Percentiles rank a stretch among this genome's conserved stretches.
Evolutionary conservation across 2,888 invertebrate species (phyloP).

Genomic region (Papilio elwesi): DNA sequence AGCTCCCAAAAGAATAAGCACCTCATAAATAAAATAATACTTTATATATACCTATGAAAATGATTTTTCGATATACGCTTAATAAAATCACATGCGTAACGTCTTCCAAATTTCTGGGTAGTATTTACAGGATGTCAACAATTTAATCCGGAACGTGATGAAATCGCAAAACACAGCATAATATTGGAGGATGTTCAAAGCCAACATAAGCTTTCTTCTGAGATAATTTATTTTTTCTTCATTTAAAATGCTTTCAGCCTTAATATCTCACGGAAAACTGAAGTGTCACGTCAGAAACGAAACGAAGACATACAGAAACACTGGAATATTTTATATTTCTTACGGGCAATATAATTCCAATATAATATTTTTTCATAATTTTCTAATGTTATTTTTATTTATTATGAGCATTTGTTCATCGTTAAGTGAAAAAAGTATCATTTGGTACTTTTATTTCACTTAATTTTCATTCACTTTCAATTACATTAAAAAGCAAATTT

Average conservation of each 20-base stretch:
- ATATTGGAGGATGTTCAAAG: slow-evolving; percentile 51
- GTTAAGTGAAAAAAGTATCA: too few relatives aligned
- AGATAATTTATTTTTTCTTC: slow-evolving; percentile 48
- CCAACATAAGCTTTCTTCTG: slow-evolving; percentile 50
- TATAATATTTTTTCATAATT: not conserved
- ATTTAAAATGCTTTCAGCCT: slow-evolving; percentile 48
- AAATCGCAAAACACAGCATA: slow-evolving; percentile 52
- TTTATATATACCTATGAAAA: not conserved
- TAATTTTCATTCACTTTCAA: too few relatives aligned
- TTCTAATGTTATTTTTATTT: not conserved
- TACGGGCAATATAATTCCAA: slow-evolving; percentile 16
- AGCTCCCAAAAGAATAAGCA: not conserved
- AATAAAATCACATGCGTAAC: slow-evolving; percentile 20
- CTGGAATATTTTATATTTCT: slow-evolving; percentile 38
- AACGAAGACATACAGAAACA: slow-evolving; percentile 25
- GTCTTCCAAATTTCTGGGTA: slow-evolving; percentile 23
- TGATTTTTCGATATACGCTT: not conserved
- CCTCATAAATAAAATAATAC: not conserved
- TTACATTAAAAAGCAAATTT: too few relatives aligned
- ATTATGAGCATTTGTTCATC: too few relatives aligned
- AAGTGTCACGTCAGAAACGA: slow-evolving; percentile 45
- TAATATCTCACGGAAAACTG: slow-evolving; percentile 44
- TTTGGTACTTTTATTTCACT: too few relatives aligned
- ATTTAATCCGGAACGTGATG: slow-evolving; percentile 54
- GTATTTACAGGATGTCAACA: slow-evolving; percentile 36